phyloP scores from a whole-genome alignment of 1,140 invertebrate species.

The Macrosteles quadrilineatus region DNA sequence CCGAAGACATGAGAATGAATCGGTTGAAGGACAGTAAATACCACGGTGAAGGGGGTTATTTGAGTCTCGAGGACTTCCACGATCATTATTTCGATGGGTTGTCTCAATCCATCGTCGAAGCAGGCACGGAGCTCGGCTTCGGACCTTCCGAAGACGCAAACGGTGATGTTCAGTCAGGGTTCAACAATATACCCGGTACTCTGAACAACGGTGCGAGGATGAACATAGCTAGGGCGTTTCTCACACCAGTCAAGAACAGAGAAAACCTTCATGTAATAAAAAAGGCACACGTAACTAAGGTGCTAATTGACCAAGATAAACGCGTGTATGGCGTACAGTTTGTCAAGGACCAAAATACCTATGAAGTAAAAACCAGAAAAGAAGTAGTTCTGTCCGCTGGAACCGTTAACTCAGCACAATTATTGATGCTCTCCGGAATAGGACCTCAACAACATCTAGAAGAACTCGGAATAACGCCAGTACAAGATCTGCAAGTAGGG shows the following conservation, averaged over 20 bases:
- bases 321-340: constrained; percentile 74
- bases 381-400: constrained; percentile 59
- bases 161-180: constrained; percentile 43
- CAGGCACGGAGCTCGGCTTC: constrained; percentile 60
- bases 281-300: constrained; percentile 56
- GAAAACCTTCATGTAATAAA: constrained; percentile 67
- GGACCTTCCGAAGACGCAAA: constrained; percentile 56
- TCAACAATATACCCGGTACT: constrained; percentile 51
- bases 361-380: constrained; percentile 64
- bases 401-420: constrained; percentile 47
- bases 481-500: constrained; percentile 43
- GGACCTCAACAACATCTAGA: constrained; percentile 52
- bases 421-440: constrained; percentile 57
- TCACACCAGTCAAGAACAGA: constrained; percentile 63
- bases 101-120: constrained; percentile 50
- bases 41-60: constrained; percentile 59
- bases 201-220: constrained; percentile 30
- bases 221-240: constrained; percentile 58
- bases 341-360: constrained; percentile 64
- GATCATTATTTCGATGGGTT: constrained; percentile 22
- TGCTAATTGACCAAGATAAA: constrained; percentile 50
- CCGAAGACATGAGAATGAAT: constrained; percentile 50
- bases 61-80: constrained; percentile 58
- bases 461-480: constrained; percentile 40
- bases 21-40: constrained; percentile 45